Conservation (phyloP, 2,113 vertebrate species). For the Gyps fulvus region DNA sequence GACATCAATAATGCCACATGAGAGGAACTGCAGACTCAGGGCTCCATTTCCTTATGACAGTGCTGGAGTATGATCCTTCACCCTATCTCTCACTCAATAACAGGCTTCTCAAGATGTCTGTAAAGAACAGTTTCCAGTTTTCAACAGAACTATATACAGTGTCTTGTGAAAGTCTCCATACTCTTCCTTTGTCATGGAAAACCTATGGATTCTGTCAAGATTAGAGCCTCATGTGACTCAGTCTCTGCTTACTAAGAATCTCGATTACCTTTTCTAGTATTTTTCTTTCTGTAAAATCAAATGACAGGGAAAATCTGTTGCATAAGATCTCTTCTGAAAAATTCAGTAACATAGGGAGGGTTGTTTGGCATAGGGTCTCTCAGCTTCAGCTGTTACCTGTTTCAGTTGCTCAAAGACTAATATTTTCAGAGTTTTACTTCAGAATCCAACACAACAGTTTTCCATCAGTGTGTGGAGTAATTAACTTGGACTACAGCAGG, state of each 20-base stretch:
- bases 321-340: background rate
- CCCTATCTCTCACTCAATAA: background rate
- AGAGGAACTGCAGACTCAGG: background rate
- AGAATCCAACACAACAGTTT: background rate
- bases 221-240: background rate
- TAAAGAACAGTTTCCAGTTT: background rate
- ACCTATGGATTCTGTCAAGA: background rate
- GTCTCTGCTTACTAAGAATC: background rate
- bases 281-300: background rate
- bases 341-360: rapidly evolving
- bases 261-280: background rate
- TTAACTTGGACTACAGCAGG: background rate
- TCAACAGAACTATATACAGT: background rate
- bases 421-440: background rate
- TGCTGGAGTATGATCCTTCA: background rate
- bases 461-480: background rate
- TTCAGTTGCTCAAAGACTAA: background rate
- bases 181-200: background rate
- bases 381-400: background rate
- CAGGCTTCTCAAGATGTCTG: background rate
- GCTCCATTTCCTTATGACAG: background rate
- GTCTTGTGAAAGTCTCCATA: background rate
- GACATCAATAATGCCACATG: background rate
- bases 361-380: background rate
- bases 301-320: background rate